Conservation (phyloP, 1,140 invertebrate species). For the Drosophila mojavensis region DNA sequence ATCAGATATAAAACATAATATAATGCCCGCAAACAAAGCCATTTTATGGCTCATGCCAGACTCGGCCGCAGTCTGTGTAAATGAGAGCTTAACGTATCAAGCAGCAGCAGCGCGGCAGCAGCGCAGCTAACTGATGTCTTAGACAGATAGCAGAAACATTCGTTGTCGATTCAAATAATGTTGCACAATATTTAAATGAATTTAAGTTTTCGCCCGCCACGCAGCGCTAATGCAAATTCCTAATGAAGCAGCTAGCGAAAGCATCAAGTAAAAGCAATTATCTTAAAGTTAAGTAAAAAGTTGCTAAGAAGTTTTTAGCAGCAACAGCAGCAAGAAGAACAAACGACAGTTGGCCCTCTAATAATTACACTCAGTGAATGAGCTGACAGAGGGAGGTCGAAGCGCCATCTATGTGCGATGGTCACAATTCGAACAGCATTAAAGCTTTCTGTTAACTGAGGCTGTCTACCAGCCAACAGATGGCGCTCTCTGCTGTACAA, state of each 20-base stretch:
- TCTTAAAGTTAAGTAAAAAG: background rate
- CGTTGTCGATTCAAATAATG: too few species aligned
- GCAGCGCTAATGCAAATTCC: background rate
- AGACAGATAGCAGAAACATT: background rate
- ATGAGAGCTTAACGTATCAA: background rate
- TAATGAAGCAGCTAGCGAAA: background rate
- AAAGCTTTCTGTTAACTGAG: background rate
- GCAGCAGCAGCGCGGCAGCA: background rate
- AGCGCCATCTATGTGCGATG: slow-evolving; percentile 20
- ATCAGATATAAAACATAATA: slow-evolving; percentile 34
- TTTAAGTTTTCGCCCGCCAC: too few species aligned
- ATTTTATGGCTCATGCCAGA: slow-evolving; percentile 11
- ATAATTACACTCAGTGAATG: too few species aligned
- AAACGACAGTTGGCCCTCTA: background rate
- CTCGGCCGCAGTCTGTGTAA: background rate
- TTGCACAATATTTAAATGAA: slow-evolving; percentile 1
- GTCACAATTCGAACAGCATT: background rate
- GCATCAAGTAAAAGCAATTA: background rate
- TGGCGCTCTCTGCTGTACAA: slow-evolving; percentile 6
- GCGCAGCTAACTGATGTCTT: too few species aligned
- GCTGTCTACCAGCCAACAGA: slow-evolving; percentile 17
- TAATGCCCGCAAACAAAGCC: slow-evolving; percentile 31
- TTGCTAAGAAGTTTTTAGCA: background rate
- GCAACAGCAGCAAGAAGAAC: background rate
- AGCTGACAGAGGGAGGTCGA: too few species aligned